Evolutionary conservation across 2,888 invertebrate genomes (phyloP), one percentile per base, ranked within the genome.

Genomic region (Limnephilus rhombicus): DNA sequence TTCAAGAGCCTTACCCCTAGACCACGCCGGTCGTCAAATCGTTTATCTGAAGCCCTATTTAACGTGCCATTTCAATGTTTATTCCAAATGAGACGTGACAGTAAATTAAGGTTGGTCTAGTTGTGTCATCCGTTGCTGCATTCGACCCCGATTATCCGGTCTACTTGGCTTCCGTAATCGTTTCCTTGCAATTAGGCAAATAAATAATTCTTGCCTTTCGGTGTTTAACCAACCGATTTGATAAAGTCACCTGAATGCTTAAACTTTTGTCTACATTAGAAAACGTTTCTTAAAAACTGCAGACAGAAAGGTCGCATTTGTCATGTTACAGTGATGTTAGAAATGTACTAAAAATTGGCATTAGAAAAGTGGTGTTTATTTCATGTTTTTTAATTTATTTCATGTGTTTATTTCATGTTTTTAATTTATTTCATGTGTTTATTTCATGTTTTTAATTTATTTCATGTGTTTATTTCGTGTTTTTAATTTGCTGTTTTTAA

Each of bases 121-220:
- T 68, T 68, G 68, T 68, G 68, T 68, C 68, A 68, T 68, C 68
- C 68, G 68, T 68, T 68, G 68, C n/a, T 68, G 68, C 68, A 68
- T n/a, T 68, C 68, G 68, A 68, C 68, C 68, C 24, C 68, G 68
- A 68, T 68, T 68, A 68, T 68, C 24, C 68, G 68, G 68, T 68
- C 68, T 68, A 68, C 68, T 68, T 68, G 68, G 68, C 68, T 68
- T 68, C 68, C 24, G 68, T n/a, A n/a, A 68, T 68, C 68, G 24
- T 68, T 68, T 68, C 24, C 68, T 68, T 68, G 68, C 68, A 68
- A 68, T 68, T 68, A n/a, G 24, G 68, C 68, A 68, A 68, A 68
- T 68, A 68, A 68, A 68, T 68, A 68, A 68, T 68, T 68, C 68
- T 24, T 68, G 68, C 68, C 9, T 68, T 68, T 68, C 68, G 24